Base-by-base conservation (phyloP, 2,113 vertebrate genomes). In the Erythrocercus mccallii region DNA sequence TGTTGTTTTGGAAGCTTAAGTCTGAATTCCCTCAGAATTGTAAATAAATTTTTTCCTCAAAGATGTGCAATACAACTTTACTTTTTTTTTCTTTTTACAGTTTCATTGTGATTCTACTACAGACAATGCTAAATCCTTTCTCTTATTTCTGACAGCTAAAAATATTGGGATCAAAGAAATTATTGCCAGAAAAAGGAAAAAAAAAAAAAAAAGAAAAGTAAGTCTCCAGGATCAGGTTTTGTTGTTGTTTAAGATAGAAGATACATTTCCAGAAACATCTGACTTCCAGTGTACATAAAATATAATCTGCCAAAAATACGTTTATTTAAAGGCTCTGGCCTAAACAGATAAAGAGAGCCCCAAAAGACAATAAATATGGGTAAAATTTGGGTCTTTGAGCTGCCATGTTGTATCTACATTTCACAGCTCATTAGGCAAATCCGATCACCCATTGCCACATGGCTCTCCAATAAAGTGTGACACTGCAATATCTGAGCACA, bases 1-100 rank as follows among this genome's bases (percentile, higher is more conserved):
- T 95, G 97, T 97, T 97, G 97, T 96, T 98, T 98, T 97, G 94
- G 95, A 98, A 96, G 97, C 96, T 98, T 97, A 97, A 96, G 96
- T 94, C 94, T 96, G 97, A 97, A 97, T 98, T 98, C 95, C 92
- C 94, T 95, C 92, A 94, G 97, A 98, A 98, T 97, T 97, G 94
- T 96, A 98, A 95, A 97, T 97, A 96, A 91, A 80, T 94, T 96
- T 82, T 94, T 91, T 87, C 19, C 90, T 96, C 90, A 94, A 96
- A 96, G 86, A 95, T 91, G 95, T 60, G 73, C 90, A 90, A 91
- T 15, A 74, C 27, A 82, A 90, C 35, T 89, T 79, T 25, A n/a
- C 47, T 62, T 66, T 68, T 45, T 53, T 62, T 60, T 50, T 30
- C 14, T 40, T 65, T 83, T 42, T 23, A 37, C 48, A 77, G 81